Evolutionary conservation across 2,797 vertebrate genomes (phyloP).

Genomic region (Pseudomugil gertrudae): DNA sequence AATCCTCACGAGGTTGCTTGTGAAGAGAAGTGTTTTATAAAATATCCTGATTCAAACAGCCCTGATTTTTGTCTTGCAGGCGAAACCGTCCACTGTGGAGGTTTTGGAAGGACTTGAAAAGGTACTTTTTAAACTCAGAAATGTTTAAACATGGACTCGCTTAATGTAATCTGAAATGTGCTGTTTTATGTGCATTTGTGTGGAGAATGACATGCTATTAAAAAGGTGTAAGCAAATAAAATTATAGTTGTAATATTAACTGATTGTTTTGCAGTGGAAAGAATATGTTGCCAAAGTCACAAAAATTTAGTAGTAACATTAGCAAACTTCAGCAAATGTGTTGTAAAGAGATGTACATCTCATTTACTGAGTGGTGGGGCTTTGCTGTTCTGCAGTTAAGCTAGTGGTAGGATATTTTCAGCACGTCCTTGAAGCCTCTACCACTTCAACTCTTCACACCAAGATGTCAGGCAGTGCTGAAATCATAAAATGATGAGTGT

Average conservation of each 20-base stretch:
- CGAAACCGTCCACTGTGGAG: slow-evolving; percentile 94
- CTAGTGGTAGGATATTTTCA: slow-evolving; percentile 68
- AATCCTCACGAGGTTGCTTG: background rate
- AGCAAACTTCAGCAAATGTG: background rate
- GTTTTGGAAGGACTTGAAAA: slow-evolving; percentile 96
- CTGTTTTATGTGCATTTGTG: background rate
- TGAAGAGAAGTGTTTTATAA: slow-evolving; percentile 9
- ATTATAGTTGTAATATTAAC: background rate
- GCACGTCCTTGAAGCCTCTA: slow-evolving; percentile 43
- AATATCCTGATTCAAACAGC: background rate
- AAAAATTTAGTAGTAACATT: background rate
- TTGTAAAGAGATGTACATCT: slow-evolving; percentile 13
- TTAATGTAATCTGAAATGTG: background rate
- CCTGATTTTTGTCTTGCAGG: slow-evolving; percentile 74
- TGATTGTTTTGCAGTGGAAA: background rate
- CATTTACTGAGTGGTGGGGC: slow-evolving; percentile 41
- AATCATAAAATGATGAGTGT: slow-evolving; percentile 11
- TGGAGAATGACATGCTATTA: background rate
- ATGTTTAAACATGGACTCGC: background rate
- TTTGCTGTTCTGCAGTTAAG: slow-evolving; percentile 62
- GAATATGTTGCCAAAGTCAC: background rate
- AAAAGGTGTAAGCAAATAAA: background rate
- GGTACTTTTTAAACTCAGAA: slow-evolving; percentile 77
- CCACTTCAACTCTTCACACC: slow-evolving; percentile 6
- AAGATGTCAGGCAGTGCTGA: slow-evolving; percentile 34